A percentile compares a stretch with the other conserved stretches of the same genome.
Conservation (phyloP, 2,797 vertebrate genomes). For the Danio jaintianensis region DNA sequence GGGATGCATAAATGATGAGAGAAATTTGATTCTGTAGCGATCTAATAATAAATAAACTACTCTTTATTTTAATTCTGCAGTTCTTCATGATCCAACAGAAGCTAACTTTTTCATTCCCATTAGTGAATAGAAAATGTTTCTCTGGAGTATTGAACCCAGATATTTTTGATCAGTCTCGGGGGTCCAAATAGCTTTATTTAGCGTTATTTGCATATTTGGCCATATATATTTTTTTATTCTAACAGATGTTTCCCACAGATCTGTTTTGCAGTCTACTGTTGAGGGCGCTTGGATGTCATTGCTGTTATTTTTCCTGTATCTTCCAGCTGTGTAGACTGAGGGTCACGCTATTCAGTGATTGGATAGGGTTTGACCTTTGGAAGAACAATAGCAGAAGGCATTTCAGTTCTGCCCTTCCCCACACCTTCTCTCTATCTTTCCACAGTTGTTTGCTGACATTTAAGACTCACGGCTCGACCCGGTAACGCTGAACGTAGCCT, state of each 20-base stretch:
- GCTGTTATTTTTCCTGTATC: conserved; percentile 71
- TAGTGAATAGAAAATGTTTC: neutral
- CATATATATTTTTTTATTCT: neutral
- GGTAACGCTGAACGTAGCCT: conserved; percentile 55
- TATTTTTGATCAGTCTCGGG: neutral
- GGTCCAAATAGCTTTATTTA: neutral
- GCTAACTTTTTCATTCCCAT: neutral
- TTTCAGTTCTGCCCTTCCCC: conserved; percentile 77
- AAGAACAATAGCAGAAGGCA: conserved; percentile 82
- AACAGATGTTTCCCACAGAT: conserved; percentile 34
- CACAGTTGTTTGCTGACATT: conserved; percentile 71
- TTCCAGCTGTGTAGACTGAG: conserved; percentile 36
- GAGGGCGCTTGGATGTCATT: conserved; percentile 72
- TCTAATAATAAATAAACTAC: too few relatives aligned
- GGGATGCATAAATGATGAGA: too few relatives aligned
- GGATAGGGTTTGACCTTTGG: conserved; percentile 84
- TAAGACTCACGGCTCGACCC: conserved; percentile 66
- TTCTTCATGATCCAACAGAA: neutral
- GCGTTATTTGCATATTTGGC: conserved; percentile 5
- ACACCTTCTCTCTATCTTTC: conserved; percentile 66
- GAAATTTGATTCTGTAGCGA: too few relatives aligned
- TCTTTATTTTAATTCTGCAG: too few relatives aligned
- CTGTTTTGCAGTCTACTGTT: conserved; percentile 1
- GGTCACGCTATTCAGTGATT: conserved; percentile 75
- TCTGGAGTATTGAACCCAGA: neutral